Conservation (phyloP, 2,113 vertebrate species). For the Nycticryphes semicollaris region DNA sequence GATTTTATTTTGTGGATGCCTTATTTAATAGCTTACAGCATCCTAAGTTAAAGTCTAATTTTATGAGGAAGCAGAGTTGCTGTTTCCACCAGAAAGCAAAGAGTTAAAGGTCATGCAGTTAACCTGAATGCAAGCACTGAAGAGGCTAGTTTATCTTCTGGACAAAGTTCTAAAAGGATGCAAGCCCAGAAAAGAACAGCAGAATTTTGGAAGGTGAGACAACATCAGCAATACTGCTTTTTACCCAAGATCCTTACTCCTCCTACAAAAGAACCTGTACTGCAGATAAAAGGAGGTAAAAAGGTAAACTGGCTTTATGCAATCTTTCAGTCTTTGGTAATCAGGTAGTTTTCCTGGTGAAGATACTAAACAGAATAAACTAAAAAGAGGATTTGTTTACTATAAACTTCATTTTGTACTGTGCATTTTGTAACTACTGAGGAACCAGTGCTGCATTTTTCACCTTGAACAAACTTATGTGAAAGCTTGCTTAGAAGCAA, state of each 20-base stretch:
- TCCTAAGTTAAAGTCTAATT: neutral
- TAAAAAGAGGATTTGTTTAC: neutral
- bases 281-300: constrained; percentile 23
- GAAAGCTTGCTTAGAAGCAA: neutral
- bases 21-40: neutral
- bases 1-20: neutral
- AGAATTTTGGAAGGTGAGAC: neutral
- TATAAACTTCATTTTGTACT: neutral
- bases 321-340: neutral
- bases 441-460: neutral
- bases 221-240: neutral
- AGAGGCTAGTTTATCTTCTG: neutral
- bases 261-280: neutral
- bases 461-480: neutral
- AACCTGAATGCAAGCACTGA: neutral
- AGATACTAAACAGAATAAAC: neutral
- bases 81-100: neutral
- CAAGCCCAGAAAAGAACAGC: neutral
- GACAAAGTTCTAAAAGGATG: constrained; percentile 22
- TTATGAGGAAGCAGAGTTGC: neutral
- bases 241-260: neutral
- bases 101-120: constrained; percentile 13
- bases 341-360: neutral
- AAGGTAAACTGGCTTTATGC: neutral
- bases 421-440: neutral